These are phyloP conservation scores for Gymnosoma rotundatum DNA, from an alignment of 2,888 invertebrate genomes.

Conservation along the genomic window DNA sequence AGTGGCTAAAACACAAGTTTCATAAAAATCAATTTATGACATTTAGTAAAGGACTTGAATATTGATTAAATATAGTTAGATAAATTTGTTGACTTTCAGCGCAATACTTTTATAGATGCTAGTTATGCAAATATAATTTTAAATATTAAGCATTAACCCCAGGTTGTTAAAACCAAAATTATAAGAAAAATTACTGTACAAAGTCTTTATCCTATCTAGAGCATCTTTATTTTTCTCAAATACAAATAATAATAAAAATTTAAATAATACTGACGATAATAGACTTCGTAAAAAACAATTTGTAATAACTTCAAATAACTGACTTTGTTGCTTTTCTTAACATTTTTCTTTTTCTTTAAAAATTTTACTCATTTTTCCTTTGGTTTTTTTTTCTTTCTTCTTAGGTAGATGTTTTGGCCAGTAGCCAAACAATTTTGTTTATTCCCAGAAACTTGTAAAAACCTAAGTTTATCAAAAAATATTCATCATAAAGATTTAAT, in stretches of 20 bases:
- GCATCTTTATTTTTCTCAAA: slow-evolving; percentile 4
- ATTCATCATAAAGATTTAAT: slow-evolving; percentile 49
- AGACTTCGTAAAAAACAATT: slow-evolving; percentile 29
- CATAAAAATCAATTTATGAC: no score
- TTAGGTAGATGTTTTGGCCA: slow-evolving; percentile 57
- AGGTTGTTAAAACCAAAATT: slow-evolving; percentile 35
- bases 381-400: background rate
- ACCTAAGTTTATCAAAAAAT: slow-evolving; percentile 54
- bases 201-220: no score
- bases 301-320: slow-evolving; percentile 31
- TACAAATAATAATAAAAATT: slow-evolving; percentile 34
- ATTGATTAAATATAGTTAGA: no score
- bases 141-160: slow-evolving; percentile 31
- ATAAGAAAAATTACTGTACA: no score
- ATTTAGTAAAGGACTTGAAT: no score
- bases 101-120: no score
- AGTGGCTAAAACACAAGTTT: no score
- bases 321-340: background rate
- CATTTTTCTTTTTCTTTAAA: background rate
- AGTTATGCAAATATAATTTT: background rate
- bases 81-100: no score
- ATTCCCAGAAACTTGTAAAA: slow-evolving; percentile 49
- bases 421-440: slow-evolving; percentile 69
- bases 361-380: no score
- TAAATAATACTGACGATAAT: slow-evolving; percentile 54